Base-by-base conservation (phyloP, 2,113 vertebrate species). In the Ahaetulla prasina region DNA sequence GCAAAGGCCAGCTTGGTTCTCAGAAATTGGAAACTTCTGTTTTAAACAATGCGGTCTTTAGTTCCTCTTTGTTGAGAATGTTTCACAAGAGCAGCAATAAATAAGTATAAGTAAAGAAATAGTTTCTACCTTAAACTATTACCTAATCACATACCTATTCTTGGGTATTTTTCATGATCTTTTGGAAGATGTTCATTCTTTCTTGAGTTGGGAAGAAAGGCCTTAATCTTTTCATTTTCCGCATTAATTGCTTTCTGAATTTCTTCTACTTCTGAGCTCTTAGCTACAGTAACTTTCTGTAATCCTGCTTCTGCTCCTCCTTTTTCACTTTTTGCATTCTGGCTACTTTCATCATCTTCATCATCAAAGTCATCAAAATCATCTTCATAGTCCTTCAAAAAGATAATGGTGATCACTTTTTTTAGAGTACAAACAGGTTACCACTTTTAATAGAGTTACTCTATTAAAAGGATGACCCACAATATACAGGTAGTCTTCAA, bases 311-410 rank as follows among this genome's bases (percentile, higher is more conserved):
- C 90, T 11, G 35, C 10, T 20, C 89, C 93, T 12, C 85, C 80
- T 60, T 86, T 84, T 89, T 50, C 92, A 8, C 39, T 60, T 43
- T 92, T 49, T 52, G 50, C 22, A 10, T 92, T 47, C n/a, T 86
- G 74, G 25, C 18, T 52, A 57, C 39, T 35, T 86, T 63, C 88
- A 30, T 96, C 94, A 52, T 95, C 95, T 4, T 94, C 96, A 1
- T 97, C 97, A 54, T 98, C 98, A 85, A 96, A 54, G 11, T 98
- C 98, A 90, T 99, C 99, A 97, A 99, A 99, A 95, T 99, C 99
- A 89, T 99, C 99, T 94, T 99, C 98, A 63, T 99, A 99, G 90
- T 99, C 99, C 99, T 99, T 87, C 84, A 92, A 55, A 91, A 95
- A 57, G 0, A 92, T 0, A 93, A 18, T 1, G 35, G 39, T 1